Base-by-base conservation (phyloP, 2,888 invertebrate genomes). In the Zootermopsis nevadensis region DNA sequence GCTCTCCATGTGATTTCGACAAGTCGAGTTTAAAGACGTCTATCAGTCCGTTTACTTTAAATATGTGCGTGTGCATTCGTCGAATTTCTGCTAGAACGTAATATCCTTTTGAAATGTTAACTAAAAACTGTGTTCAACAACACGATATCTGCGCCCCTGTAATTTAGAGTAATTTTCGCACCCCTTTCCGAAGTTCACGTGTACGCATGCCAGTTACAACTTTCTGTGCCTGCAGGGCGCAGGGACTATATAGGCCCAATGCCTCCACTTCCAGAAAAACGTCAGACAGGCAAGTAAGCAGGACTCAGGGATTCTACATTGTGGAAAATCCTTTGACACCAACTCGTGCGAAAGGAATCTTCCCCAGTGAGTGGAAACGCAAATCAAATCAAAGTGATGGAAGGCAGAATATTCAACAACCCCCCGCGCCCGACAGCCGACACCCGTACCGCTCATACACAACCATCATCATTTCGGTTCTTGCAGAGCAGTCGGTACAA, bases 321-420 rank as follows among this genome's bases (percentile, higher is more conserved):
- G 83, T 81, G 83, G 81, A 77, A 77, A 81, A 81, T 66, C 83
- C 83, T 83, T 83, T 83, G 83, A 83, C 77, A 67, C 81, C 60
- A 42, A 81, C 66, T 77, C 83, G 83, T 83, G 83, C 83, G 76
- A 53, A 42, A 80, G 83, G 77, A 77, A 83, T 81, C 83, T 81
- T 81, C 55, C 83, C 53, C 67, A 55, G 66, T 66, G 35, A n/a
- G 79, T 67, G 83, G 83, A 67, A 83, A 77, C 69, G 83, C 81
- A 83, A 83, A 83, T 83, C 83, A 83, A 83, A 83, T 83, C 83
- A 83, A 77, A 81, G 83, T 69, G 83, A 83, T 81, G 81, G 83
- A 83, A 83, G 79, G 83, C 72, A 74, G 60, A 83, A 83, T 83
- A 83, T 83, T 80, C 77, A 74, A 27, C 69, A 27, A 4, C 27